phyloP scores from a whole-genome alignment of 2,797 vertebrate genomes.

The Lacerta agilis region DNA sequence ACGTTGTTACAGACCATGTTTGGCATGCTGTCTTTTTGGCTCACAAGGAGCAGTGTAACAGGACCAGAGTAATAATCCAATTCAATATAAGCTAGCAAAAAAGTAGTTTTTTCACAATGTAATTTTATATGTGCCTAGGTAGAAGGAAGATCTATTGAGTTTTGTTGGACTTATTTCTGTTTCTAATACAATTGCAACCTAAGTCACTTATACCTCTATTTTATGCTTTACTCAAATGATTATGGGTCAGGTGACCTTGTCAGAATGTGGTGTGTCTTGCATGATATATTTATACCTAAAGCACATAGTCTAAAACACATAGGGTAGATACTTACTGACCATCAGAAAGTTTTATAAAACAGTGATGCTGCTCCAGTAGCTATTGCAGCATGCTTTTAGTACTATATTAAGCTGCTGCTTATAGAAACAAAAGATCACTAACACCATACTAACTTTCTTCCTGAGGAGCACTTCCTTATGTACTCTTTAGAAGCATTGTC shows the following conservation, averaged over 20 bases:
- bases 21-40: background rate
- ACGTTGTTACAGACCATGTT: background rate
- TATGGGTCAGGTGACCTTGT: background rate
- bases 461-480: background rate
- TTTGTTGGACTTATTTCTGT: background rate
- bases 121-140: background rate
- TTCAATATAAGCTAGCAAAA: background rate
- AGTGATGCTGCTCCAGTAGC: background rate
- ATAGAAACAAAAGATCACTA: conserved; percentile 38
- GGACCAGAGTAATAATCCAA: background rate
- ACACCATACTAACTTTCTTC: background rate
- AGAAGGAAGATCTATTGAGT: background rate
- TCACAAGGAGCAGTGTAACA: background rate
- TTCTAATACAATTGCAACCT: background rate
- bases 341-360: background rate
- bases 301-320: background rate
- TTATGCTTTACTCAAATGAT: background rate
- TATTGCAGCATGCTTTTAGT: background rate
- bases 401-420: conserved; percentile 21
- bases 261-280: background rate
- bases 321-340: background rate
- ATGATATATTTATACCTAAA: background rate
- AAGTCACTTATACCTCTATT: background rate
- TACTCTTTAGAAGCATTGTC: conserved; percentile 26
- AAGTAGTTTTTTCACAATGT: too few relatives aligned